Conservation (phyloP, 2,888 invertebrate species). For the Epinotia brunnichana region DNA sequence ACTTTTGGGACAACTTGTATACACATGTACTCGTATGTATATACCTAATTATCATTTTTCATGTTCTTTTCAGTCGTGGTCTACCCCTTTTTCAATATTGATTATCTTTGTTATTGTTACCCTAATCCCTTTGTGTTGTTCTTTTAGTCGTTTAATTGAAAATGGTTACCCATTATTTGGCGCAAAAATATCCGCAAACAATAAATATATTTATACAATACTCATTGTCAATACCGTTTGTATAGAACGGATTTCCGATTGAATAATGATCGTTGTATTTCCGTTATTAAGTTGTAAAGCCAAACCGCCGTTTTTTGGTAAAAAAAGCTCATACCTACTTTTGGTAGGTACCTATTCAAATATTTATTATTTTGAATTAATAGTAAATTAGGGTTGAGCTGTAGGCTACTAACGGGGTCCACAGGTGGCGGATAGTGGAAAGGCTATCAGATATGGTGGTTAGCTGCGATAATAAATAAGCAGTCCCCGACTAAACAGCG, state of each 20-base stretch:
- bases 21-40: too few relatives aligned
- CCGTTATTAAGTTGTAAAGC: constrained; percentile 19
- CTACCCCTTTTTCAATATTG: not conserved
- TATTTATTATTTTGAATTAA: too few relatives aligned
- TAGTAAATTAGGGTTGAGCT: too few relatives aligned
- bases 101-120: not conserved
- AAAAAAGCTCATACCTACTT: not conserved
- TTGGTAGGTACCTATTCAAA: too few relatives aligned
- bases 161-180: not conserved
- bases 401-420: too few relatives aligned
- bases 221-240: constrained; percentile 32
- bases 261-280: constrained; percentile 31
- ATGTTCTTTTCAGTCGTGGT: too few relatives aligned
- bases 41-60: too few relatives aligned
- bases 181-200: constrained; percentile 3
- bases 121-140: not conserved
- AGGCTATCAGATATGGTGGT: too few relatives aligned
- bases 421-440: too few relatives aligned
- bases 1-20: too few relatives aligned
- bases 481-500: too few relatives aligned
- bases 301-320: constrained; percentile 1
- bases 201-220: constrained; percentile 9
- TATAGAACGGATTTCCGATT: constrained; percentile 39
- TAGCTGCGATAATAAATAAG: too few relatives aligned
- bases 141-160: not conserved